Base-by-base conservation (phyloP, 1,140 invertebrate species). In the Cardiocondyla obscurior region DNA sequence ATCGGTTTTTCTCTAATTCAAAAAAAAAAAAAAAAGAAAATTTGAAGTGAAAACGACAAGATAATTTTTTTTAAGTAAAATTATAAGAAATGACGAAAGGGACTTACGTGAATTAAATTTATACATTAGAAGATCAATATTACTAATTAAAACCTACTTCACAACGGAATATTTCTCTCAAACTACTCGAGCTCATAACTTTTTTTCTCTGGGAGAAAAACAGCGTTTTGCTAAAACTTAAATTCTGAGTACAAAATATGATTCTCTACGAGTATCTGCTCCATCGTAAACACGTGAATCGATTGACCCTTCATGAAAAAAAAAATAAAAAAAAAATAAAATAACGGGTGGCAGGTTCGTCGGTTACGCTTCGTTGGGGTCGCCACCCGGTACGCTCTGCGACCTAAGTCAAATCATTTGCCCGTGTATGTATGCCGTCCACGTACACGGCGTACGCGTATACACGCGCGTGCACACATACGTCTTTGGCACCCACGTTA, bases 331-430 rank as follows among this genome's bases (percentile, higher is more conserved):
- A n/a, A n/a, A n/a, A n/a, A n/a, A n/a, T n/a, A n/a, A n/a, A n/a
- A n/a, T n/a, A 76, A 62, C 74, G 64, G 46, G 69, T 39, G 44
- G 60, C 33, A 39, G 74, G 22, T 10, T 16, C 19, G 33, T 3
- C 46, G 33, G 74, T 67, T 69, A 53, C 74, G 46, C 74, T 79
- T 16, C 62, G 36, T 79, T 67, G 62, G 46, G 62, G 62, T 79
- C 46, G 62, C 74, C 64, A 79, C 22, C 74, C 62, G 36, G 62
- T 67, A 67, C 16, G 33, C 49, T 67, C 46, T 67, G 49, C 33
- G 46, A 79, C 62, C 74, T 69, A 79, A 82, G 39, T 76, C 55
- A 44, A 69, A 76, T 67, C 33, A 65, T 86, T 76, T 8, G 57
- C 49, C 58, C 73, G 65, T 25, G 42, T 25, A 19, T 16, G 25